A percentile compares a stretch with the other conserved stretches of the same genome.
Conservation (phyloP, 2,797 vertebrate species). For the Hirundo rustica region DNA sequence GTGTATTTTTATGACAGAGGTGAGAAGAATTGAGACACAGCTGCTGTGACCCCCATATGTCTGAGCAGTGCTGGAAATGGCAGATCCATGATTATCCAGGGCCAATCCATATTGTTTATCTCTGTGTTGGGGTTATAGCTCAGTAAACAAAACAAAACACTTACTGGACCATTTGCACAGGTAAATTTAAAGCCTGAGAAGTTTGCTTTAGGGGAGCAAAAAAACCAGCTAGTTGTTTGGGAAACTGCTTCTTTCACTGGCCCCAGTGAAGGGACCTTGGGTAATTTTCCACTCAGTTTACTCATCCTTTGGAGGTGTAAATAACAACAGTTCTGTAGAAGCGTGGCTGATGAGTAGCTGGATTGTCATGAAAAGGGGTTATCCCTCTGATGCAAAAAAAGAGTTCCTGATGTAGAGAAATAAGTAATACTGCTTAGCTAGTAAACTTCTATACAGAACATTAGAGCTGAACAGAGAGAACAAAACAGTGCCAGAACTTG, state of each 20-base stretch:
- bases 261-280: background rate
- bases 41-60: background rate
- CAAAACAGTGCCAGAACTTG: background rate
- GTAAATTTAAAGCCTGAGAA: background rate
- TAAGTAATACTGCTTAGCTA: background rate
- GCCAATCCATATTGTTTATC: background rate
- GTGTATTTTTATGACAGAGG: background rate
- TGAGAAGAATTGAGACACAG: background rate
- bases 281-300: background rate
- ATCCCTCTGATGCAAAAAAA: background rate
- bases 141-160: background rate
- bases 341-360: background rate
- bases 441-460: background rate
- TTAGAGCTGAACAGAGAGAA: background rate
- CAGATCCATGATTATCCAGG: background rate
- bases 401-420: background rate
- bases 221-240: accelerated
- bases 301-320: background rate
- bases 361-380: background rate
- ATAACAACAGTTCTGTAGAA: background rate
- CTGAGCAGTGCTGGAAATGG: background rate
- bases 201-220: background rate
- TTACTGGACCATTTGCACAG: background rate
- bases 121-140: background rate
- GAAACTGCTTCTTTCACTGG: background rate